Evolutionary conservation across 2,888 invertebrate species (phyloP).

Genomic region (Lypha dubia): DNA sequence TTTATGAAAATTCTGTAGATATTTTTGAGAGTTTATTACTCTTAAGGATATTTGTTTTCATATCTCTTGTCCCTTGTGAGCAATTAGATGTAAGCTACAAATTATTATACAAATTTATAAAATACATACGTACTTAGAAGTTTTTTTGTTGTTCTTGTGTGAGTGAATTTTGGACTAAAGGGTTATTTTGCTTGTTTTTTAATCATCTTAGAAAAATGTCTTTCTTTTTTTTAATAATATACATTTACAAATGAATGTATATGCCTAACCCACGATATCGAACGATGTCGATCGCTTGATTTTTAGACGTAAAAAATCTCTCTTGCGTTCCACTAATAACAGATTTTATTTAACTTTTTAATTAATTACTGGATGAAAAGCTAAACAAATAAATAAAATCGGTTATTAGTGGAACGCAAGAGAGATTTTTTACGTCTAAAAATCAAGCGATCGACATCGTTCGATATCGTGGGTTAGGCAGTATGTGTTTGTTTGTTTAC

Average conservation of each 20-base stretch:
- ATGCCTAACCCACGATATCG: too few species aligned
- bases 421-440: too few species aligned
- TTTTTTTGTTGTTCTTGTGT: neutral
- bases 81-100: slow-evolving; percentile 10
- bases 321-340: too few species aligned
- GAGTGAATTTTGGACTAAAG: neutral
- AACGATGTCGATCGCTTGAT: too few species aligned
- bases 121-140: slow-evolving; percentile 5
- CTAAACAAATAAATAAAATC: too few species aligned
- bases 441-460: too few species aligned
- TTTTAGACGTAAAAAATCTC: too few species aligned
- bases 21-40: neutral
- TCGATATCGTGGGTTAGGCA: too few species aligned
- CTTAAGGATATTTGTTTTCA: neutral
- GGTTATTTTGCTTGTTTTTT: neutral
- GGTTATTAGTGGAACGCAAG: too few species aligned
- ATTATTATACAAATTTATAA: slow-evolving; percentile 6
- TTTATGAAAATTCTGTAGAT: neutral
- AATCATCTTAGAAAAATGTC: slow-evolving; percentile 7
- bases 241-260: neutral
- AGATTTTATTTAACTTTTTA: too few species aligned
- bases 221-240: neutral
- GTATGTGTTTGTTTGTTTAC: too few species aligned
- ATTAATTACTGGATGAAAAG: too few species aligned
- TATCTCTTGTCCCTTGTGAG: neutral